Percentiles rank a stretch among this genome's conserved stretches.
phyloP scores from a whole-genome alignment of 2,797 vertebrate species.

The Phaenicophaeus curvirostris region DNA sequence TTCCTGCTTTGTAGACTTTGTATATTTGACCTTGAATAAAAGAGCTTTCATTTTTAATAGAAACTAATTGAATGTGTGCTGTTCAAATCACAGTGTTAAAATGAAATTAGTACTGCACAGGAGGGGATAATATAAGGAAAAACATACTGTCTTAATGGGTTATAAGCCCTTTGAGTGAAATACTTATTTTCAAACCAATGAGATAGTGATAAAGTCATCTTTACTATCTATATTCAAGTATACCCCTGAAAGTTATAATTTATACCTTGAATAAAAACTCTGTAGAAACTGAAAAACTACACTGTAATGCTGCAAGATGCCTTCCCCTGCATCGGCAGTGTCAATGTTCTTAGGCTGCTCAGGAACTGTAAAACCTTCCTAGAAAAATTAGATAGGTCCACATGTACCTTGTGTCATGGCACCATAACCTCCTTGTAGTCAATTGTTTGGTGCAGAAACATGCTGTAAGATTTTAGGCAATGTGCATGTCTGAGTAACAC shows the following conservation, averaged over 20 bases:
- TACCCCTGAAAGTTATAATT: neutral
- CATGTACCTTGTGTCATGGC: neutral
- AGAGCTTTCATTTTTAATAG: neutral
- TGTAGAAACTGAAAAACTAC: neutral
- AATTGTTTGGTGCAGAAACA: neutral
- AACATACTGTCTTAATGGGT: conserved; percentile 9
- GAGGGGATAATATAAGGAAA: conserved; percentile 13
- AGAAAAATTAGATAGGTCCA: neutral
- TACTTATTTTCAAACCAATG: conserved; percentile 12
- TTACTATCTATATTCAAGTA: neutral
- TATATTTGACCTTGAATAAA: conserved; percentile 48
- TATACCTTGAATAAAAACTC: neutral
- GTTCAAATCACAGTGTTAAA: conserved; percentile 51
- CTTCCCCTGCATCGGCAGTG: neutral
- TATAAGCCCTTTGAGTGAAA: conserved; percentile 30
- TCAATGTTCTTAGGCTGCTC: neutral
- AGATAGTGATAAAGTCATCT: neutral
- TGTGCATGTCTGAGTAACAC: conserved; percentile 1
- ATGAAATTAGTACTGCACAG: conserved; percentile 49
- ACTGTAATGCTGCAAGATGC: neutral
- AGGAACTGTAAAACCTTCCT: neutral
- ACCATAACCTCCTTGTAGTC: neutral
- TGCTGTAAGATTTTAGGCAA: neutral
- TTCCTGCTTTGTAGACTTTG: neutral
- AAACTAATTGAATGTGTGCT: conserved; percentile 31